Evolutionary conservation across 1,140 invertebrate genomes (phyloP), one percentile per base, ranked within the genome.

Genomic region (Neuroterus valhalla): DNA sequence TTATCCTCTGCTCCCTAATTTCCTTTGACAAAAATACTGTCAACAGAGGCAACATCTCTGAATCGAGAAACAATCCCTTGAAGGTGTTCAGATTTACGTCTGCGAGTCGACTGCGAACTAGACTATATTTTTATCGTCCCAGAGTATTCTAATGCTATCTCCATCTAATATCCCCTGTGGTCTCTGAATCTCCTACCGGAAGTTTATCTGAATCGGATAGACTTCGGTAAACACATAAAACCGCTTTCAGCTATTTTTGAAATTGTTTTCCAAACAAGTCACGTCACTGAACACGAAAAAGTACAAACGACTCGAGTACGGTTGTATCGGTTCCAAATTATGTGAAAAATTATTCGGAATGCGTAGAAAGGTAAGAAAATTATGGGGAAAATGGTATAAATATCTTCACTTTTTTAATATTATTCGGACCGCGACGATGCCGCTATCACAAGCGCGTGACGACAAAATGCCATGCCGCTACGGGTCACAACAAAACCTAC

Each of bases 401-500:
- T 62, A 15, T 26, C 31, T 31, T 15, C 15, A 62, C 14, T 38
- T 31, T 26, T 15, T 31, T 12, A 31, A 11, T 62, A 62, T 62
- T 31, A 1, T 23, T 62, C 55, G 68, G 62, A 67, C 68, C 71
- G 70, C 76, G 71, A 71, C 68, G 76, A 75, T 70, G 48, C 62
- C 46, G 75, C 75, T 70, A 78, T 75, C 74, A 75, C 74, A 72
- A 74, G 79, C 74, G 68, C 70, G 19, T 73, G 71, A 73, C 77
- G 70, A 75, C 75, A 75, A 78, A 81, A 78, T 72, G 62, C 74
- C 75, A 71, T 42, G 79, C 75, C 42, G 68, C 46, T 48, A 26
- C 68, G 44, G 73, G 70, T 76, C 75, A 80, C 76, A 79, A 79
- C 78, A 80, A 78, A 76, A 77, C 77, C 75, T 31, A 50, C 48